These are phyloP conservation scores for Mugil cephalus DNA, from an alignment of 2,113 vertebrate species.

Conservation along the genomic window DNA sequence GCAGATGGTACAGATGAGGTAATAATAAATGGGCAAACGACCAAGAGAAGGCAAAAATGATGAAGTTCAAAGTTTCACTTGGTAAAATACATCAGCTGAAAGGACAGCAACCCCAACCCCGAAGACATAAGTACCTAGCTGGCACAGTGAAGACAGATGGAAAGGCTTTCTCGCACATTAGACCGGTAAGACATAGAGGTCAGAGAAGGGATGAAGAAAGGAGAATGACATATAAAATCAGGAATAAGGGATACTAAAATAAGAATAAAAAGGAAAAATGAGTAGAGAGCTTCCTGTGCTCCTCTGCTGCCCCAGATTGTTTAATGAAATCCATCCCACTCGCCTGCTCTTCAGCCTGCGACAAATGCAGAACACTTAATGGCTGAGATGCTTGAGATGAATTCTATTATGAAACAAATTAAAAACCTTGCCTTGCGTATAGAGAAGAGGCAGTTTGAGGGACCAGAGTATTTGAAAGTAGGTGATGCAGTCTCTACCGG, in stretches of 20 bases:
- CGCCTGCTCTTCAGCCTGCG: conserved; percentile 78
- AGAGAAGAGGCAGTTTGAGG: conserved; percentile 56
- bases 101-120: conserved; percentile 58
- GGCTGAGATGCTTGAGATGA: conserved; percentile 82
- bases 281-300: conserved; percentile 66
- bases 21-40: conserved; percentile 81
- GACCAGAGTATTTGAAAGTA: conserved; percentile 64
- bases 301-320: conserved; percentile 70
- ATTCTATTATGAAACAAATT: conserved; percentile 85
- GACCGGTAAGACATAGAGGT: conserved; percentile 61
- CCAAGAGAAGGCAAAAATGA: conserved; percentile 72
- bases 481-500: conserved; percentile 63
- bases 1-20: conserved; percentile 80
- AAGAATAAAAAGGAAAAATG: conserved; percentile 62
- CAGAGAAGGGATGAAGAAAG: conserved; percentile 54
- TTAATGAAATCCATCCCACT: conserved; percentile 82
- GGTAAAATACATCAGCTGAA: conserved; percentile 76
- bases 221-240: conserved; percentile 64
- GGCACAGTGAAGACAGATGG: conserved; percentile 36
- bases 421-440: conserved; percentile 76
- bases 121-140: conserved; percentile 60
- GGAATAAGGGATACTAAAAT: conserved; percentile 68
- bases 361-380: conserved; percentile 81
- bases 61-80: conserved; percentile 71
- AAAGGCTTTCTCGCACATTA: conserved; percentile 68